These are phyloP conservation scores for Achroia grisella DNA, from an alignment of 1,140 invertebrate genomes.

Conservation along the genomic window DNA sequence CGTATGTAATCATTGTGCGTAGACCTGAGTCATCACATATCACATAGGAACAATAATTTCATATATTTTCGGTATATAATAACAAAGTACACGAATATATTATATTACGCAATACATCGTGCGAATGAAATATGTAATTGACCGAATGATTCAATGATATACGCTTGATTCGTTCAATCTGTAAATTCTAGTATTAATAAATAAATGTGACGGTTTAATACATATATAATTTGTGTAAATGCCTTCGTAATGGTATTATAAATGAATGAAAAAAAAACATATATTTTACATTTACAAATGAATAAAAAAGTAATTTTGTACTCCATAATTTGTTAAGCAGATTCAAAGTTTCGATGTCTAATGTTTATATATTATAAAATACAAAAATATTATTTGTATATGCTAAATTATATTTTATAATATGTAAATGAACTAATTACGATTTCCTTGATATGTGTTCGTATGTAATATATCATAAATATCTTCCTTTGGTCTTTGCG, in stretches of 20 bases:
- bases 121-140: conserved; percentile 3
- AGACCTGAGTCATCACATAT: conserved; percentile 13
- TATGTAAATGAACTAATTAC: neutral
- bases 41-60: conserved; percentile 3
- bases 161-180: neutral
- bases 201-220: neutral
- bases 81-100: too few species aligned
- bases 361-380: conserved; percentile 6
- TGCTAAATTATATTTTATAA: neutral
- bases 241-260: neutral
- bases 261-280: conserved; percentile 3
- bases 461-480: conserved; percentile 3
- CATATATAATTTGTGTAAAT: neutral
- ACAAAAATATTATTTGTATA: neutral
- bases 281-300: conserved; percentile 7
- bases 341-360: neutral
- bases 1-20: conserved; percentile 1
- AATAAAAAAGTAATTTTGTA: conserved; percentile 10
- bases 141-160: neutral
- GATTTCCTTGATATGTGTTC: conserved; percentile 2
- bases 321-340: conserved; percentile 1
- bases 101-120: too few species aligned
- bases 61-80: neutral
- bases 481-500: neutral
- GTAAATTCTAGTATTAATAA: conserved; percentile 1